These are phyloP conservation scores for Micropoecilia bifurca DNA, from an alignment of 2,797 vertebrate species.

Conservation along the genomic window DNA sequence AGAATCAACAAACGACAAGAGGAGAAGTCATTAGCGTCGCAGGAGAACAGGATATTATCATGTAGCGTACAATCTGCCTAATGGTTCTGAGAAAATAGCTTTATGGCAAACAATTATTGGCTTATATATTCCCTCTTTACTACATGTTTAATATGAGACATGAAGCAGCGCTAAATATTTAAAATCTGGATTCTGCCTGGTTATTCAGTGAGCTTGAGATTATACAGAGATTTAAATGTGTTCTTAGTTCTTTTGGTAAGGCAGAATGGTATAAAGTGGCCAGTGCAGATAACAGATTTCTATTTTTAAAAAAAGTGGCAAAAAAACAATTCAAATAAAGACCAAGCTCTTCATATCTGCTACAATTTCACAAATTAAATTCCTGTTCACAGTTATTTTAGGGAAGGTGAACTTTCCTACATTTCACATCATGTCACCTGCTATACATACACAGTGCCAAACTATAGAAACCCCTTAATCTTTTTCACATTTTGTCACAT, in stretches of 20 bases:
- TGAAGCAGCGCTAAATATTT: neutral
- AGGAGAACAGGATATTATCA: constrained; percentile 25
- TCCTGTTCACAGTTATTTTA: neutral
- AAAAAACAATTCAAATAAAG: neutral
- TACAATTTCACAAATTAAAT: neutral
- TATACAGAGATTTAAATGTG: neutral
- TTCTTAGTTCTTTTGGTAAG: neutral
- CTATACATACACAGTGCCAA: neutral
- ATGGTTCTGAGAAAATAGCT: constrained; percentile 24
- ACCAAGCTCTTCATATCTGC: neutral
- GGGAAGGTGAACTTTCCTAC: neutral
- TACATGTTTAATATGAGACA: constrained; percentile 11
- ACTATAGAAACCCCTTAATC: neutral
- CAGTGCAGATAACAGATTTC: neutral
- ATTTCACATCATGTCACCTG: neutral
- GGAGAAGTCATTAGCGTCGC: constrained; percentile 34
- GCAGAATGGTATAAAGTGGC: neutral
- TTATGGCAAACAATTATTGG: constrained; percentile 49
- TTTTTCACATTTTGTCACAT: constrained; percentile 4
- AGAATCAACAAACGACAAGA: constrained; percentile 19
- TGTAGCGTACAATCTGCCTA: constrained; percentile 3
- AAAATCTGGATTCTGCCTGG: neutral
- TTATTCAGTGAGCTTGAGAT: constrained; percentile 13
- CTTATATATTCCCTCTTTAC: constrained; percentile 55
- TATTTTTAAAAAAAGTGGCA: neutral